These are phyloP conservation scores for Nephrocerus scutellatus DNA, from an alignment of 2,888 invertebrate species.

Conservation along the genomic window DNA sequence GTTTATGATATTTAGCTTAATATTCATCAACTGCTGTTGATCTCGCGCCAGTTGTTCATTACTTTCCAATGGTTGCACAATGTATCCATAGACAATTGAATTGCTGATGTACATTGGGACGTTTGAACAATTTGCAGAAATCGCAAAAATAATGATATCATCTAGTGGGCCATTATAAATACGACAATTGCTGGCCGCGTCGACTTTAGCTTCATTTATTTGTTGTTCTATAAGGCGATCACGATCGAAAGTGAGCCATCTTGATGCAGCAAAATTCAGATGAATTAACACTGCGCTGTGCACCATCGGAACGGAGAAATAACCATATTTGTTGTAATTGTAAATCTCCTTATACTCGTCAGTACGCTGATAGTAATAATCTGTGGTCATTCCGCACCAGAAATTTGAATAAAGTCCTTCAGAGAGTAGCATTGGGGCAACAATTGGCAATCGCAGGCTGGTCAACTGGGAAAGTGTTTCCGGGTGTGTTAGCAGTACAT, in stretches of 20 bases:
- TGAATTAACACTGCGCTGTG: conserved; percentile 81
- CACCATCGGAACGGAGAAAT: conserved; percentile 83
- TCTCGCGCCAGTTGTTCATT: conserved; percentile 60
- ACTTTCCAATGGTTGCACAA: conserved; percentile 72
- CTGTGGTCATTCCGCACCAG: conserved; percentile 87
- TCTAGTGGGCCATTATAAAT: conserved; percentile 73
- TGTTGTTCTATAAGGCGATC: conserved; percentile 33
- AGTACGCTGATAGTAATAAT: conserved; percentile 77
- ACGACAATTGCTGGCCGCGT: conserved; percentile 33
- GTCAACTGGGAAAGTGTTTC: conserved; percentile 59
- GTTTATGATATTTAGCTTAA: conserved; percentile 69
- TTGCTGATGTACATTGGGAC: conserved; percentile 72
- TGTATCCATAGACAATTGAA: conserved; percentile 71
- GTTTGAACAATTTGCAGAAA: conserved; percentile 64
- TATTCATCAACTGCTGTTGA: conserved; percentile 62
- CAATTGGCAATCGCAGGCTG: conserved; percentile 56
- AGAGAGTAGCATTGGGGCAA: conserved; percentile 80
- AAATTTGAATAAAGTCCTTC: conserved; percentile 90
- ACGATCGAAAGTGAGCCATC: conserved; percentile 64
- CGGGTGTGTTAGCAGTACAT: conserved; percentile 69
- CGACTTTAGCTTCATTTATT: conserved; percentile 15
- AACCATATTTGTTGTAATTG: conserved; percentile 61
- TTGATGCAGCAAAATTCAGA: conserved; percentile 54
- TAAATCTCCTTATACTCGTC: conserved; percentile 78
- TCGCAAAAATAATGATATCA: conserved; percentile 88